Evolutionary conservation across 2,113 vertebrate species (phyloP).

Genomic region (Anarhynchus alexandrinus): DNA sequence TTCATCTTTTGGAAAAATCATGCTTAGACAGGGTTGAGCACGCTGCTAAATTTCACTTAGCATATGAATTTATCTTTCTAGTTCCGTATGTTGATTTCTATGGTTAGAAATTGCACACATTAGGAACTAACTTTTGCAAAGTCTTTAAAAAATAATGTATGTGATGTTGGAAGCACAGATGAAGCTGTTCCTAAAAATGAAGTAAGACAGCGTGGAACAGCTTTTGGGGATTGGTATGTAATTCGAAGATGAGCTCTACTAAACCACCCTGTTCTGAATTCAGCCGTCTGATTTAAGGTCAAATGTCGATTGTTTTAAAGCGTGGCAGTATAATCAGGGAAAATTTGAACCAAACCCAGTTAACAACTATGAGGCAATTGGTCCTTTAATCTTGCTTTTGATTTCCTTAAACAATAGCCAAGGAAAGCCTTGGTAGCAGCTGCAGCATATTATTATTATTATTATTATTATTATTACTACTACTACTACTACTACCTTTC

Average conservation of each 20-base stretch:
- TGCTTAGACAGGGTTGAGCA: neutral
- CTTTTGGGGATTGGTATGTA: neutral
- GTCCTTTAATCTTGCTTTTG: conserved; percentile 5
- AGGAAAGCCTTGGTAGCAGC: neutral
- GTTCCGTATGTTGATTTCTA: neutral
- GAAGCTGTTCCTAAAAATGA: neutral
- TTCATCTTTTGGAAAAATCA: neutral
- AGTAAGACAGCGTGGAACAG: neutral
- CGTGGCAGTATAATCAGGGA: neutral
- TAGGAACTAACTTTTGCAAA: neutral
- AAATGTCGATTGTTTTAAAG: neutral
- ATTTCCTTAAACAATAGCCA: neutral
- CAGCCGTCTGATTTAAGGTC: neutral
- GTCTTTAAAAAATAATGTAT: neutral
- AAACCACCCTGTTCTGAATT: neutral
- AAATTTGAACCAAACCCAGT: neutral
- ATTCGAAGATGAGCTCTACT: neutral
- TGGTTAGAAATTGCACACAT: neutral
- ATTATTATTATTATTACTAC: neutral
- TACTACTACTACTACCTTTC: neutral
- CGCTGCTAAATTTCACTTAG: neutral
- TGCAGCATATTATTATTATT: neutral
- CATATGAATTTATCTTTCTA: neutral
- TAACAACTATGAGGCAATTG: neutral
- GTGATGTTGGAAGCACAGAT: neutral